These are phyloP conservation scores for Silvanus unidentatus DNA, from an alignment of 2,888 invertebrate species.

Conservation along the genomic window DNA sequence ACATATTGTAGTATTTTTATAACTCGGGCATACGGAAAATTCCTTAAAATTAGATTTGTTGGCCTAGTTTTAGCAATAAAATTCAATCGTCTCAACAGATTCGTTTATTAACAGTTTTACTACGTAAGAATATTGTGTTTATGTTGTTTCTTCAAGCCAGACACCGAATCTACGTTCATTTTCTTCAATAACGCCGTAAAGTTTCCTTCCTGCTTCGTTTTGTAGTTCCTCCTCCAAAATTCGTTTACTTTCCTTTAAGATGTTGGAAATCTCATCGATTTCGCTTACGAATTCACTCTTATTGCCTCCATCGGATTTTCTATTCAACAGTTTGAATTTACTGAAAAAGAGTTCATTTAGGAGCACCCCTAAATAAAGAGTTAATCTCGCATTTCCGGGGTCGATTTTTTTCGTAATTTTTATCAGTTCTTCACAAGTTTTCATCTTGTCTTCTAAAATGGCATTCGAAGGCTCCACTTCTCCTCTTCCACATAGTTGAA, in stretches of 20 bases:
- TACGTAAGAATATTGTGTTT: too few species aligned
- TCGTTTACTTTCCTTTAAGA: constrained; percentile 13
- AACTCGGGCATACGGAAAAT: constrained; percentile 2
- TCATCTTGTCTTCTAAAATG: constrained; percentile 56
- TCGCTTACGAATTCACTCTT: constrained; percentile 6
- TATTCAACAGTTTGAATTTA: constrained; percentile 15
- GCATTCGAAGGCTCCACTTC: constrained; percentile 52
- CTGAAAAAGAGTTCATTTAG: constrained; percentile 16
- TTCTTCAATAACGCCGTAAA: constrained; percentile 16
- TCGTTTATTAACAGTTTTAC: too few species aligned
- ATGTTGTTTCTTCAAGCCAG: constrained; percentile 10
- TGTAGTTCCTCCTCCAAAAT: constrained; percentile 12
- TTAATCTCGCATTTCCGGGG: constrained; percentile 53
- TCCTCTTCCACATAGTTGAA: constrained; percentile 67
- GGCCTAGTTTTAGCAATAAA: constrained; percentile 6
- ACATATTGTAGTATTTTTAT: constrained; percentile 9
- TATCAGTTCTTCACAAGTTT: constrained; percentile 58
- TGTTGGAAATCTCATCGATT: constrained; percentile 12
- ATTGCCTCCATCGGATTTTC: constrained; percentile 8
- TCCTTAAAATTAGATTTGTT: constrained; percentile 6
- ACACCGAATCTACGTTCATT: constrained; percentile 17
- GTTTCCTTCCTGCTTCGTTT: constrained; percentile 11
- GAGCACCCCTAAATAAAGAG: constrained; percentile 16
- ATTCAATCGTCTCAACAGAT: too few species aligned
- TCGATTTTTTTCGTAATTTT: constrained; percentile 57